Base-by-base conservation (phyloP, 2,113 vertebrate genomes). In the Nymphicus hollandicus region DNA sequence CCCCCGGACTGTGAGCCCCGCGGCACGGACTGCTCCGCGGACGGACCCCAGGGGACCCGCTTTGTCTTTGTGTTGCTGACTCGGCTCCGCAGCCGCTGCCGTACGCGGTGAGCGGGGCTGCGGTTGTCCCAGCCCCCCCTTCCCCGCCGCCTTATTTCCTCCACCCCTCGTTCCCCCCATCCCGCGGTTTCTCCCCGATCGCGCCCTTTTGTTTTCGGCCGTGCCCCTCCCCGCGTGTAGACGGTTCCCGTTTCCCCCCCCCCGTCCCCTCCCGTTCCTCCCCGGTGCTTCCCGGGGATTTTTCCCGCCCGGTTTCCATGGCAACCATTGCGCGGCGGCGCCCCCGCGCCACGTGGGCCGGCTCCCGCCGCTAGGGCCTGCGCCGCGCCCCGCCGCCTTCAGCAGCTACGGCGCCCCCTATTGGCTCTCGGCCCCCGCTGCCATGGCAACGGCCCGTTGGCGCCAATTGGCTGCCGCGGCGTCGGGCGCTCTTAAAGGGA, bases 1-100 rank as follows among this genome's bases (percentile, higher is more conserved):
- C 73, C 72, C n/a, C 35, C 47, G 83, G 93, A 93, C 96, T 91
- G 50, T 35, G 66, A 89, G 70, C 87, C 91, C 71, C 49, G 31
- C 66, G 74, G 84, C 88, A 82, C 66, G 24, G 81, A 81, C 84
- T 76, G 83, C 91, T 90, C 83, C 74, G 85, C 87, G 91, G 81
- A 89, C 89, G 63, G 92, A 91, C 81, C 92, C 91, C 55, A 81
- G 85, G 85, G 89, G 84, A 74, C 58, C 94, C 44, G 91, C 89
- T 91, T 96, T 94, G 95, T 95, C 86, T 94, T 91, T 95, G 81
- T 94, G 61, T 89, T 41, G 91, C 88, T 64, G 90, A 77, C 71
- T 84, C 69, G 70, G 70, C 88, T 88, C 82, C 79, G 79, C 70
- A 86, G 94, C 92, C 90, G 79, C 85, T 88, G 71, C 84, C 72